These are phyloP conservation scores for Drosophila buzzatii DNA, from an alignment of 2,888 invertebrate genomes.

Conservation along the genomic window DNA sequence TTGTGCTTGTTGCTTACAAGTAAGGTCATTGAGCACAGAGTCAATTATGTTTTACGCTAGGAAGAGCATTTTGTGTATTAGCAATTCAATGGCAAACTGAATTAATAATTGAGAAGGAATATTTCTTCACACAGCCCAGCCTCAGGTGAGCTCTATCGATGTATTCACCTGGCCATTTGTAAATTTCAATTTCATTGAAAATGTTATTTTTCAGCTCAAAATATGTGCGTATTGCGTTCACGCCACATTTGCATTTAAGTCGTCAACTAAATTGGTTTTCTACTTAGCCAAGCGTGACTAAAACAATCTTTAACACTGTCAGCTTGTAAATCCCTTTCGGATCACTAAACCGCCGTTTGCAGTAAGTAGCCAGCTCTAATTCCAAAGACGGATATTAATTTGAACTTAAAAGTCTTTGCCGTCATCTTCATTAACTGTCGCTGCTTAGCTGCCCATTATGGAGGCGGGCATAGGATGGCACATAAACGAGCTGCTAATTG, in stretches of 20 bases:
- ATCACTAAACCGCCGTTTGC: conserved; percentile 15
- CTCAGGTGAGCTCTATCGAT: background rate
- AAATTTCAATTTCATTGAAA: background rate
- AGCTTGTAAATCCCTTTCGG: conserved; percentile 24
- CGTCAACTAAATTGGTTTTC: background rate
- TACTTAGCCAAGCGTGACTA: conserved; percentile 6
- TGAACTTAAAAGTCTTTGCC: conserved; percentile 10
- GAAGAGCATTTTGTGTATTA: background rate
- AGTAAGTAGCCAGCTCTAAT: background rate
- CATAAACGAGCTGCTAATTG: conserved; percentile 33
- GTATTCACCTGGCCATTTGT: background rate
- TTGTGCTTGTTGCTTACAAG: background rate
- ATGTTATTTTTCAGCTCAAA: background rate
- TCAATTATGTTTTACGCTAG: background rate
- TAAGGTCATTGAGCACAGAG: too few species aligned
- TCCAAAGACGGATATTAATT: conserved; percentile 3
- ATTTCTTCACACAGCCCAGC: background rate
- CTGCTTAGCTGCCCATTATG: conserved; percentile 16
- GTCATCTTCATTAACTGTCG: conserved; percentile 28
- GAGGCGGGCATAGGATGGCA: conserved; percentile 3
- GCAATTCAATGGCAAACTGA: background rate
- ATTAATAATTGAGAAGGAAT: background rate
- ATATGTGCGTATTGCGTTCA: background rate
- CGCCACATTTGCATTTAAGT: background rate
- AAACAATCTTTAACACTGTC: conserved; percentile 10